Percentiles rank a stretch among this genome's conserved stretches.
These are phyloP conservation scores for Thunnus thynnus DNA, from an alignment of 2,113 vertebrate species.

Conservation along the genomic window DNA sequence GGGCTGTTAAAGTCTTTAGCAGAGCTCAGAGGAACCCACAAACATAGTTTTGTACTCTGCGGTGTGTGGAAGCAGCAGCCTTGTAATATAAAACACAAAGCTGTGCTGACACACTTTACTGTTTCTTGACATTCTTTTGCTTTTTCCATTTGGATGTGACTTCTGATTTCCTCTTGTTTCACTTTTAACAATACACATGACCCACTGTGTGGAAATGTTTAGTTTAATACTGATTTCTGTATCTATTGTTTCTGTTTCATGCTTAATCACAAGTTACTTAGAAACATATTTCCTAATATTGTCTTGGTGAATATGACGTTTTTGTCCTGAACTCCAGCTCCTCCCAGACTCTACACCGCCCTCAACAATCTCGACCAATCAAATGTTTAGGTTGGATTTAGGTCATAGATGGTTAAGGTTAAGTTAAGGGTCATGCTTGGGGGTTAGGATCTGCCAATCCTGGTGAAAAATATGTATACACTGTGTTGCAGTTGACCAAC, in stretches of 20 bases:
- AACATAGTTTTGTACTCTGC: constrained; percentile 62
- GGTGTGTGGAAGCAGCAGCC: constrained; percentile 54
- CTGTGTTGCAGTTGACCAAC: background rate
- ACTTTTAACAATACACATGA: background rate
- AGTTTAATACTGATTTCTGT: background rate
- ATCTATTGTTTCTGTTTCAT: background rate
- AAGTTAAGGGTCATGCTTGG: constrained; percentile 30
- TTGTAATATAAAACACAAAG: constrained; percentile 71
- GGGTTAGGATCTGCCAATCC: constrained; percentile 37
- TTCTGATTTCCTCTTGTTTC: constrained; percentile 1
- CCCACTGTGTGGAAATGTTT: background rate
- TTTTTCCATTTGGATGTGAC: constrained; percentile 10
- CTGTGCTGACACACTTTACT: constrained; percentile 41
- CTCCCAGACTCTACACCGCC: background rate
- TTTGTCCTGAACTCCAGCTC: background rate
- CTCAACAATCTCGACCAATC: constrained; percentile 19
- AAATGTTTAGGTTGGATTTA: constrained; percentile 11
- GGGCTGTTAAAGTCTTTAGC: constrained; percentile 71
- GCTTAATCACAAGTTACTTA: background rate
- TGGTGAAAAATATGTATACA: constrained; percentile 28
- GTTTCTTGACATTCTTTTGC: constrained; percentile 20
- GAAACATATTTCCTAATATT: background rate
- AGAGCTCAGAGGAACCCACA: constrained; percentile 64
- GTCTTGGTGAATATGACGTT: background rate
- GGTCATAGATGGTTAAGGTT: constrained; percentile 43